Conservation (phyloP, 2,888 invertebrate species). For the Cistogaster globosa region DNA sequence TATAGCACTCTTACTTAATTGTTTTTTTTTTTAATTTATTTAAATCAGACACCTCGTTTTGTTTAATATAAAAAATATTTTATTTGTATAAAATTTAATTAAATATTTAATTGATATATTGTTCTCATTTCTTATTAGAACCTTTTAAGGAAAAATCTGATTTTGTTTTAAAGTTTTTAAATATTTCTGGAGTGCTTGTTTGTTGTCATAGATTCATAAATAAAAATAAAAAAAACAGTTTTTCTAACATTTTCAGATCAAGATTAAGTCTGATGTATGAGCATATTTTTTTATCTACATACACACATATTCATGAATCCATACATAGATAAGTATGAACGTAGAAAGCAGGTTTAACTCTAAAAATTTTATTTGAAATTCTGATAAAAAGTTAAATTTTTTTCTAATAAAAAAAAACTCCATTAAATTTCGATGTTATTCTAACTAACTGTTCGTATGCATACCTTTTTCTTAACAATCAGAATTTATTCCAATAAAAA, state of each 20-base stretch:
- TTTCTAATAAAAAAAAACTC: neutral
- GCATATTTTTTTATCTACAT: neutral
- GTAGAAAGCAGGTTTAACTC: neutral
- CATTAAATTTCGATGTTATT: conserved; percentile 34
- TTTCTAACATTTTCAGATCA: conserved; percentile 21
- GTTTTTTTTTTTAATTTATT: neutral
- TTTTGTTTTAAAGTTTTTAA: conserved; percentile 21
- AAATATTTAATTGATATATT: too few relatives aligned
- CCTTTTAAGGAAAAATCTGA: neutral
- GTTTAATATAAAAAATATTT: too few relatives aligned
- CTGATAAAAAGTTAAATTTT: conserved; percentile 8
- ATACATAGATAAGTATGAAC: neutral
- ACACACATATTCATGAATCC: neutral
- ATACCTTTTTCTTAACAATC: conserved; percentile 49
- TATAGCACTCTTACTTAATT: too few relatives aligned
- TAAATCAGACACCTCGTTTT: too few relatives aligned
- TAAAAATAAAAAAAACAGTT: neutral
- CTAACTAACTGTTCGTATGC: conserved; percentile 30
- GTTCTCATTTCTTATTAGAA: neutral
- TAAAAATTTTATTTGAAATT: conserved; percentile 39
- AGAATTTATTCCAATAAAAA: conserved; percentile 30
- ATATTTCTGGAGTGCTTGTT: neutral
- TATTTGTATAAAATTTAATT: too few relatives aligned
- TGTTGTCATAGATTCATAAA: conserved; percentile 25
- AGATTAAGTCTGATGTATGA: neutral